phyloP scores from a whole-genome alignment of 2,888 invertebrate species.

The Macropis europaea region DNA sequence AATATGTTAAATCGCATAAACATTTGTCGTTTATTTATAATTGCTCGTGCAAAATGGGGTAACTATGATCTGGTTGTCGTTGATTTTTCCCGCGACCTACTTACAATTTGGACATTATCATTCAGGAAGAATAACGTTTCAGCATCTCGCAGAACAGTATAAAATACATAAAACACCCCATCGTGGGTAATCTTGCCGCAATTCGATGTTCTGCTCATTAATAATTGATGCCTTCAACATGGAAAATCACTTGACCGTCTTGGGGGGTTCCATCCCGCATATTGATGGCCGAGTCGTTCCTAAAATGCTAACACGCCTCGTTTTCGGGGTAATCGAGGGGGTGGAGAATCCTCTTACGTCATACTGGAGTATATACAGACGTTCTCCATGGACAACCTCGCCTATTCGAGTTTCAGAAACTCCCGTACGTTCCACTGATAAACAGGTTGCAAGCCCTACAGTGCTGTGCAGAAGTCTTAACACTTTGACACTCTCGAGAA shows the following conservation, averaged over 20 bases:
- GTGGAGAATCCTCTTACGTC: constrained; percentile 54
- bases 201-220: not conserved
- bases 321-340: constrained; percentile 33
- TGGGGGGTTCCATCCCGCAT: constrained; percentile 9
- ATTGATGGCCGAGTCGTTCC: constrained; percentile 25
- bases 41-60: too few relatives aligned
- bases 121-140: too few relatives aligned
- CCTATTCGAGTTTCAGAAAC: not conserved
- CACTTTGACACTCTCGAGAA: too few relatives aligned
- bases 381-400: not conserved
- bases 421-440: constrained; percentile 7
- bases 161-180: too few relatives aligned
- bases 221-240: constrained; percentile 22
- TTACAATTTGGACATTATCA: too few relatives aligned
- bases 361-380: constrained; percentile 21
- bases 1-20: too few relatives aligned
- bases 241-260: not conserved
- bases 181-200: not conserved
- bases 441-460: not conserved
- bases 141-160: too few relatives aligned
- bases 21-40: too few relatives aligned
- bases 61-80: too few relatives aligned
- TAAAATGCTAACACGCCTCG: constrained; percentile 43
- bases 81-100: too few relatives aligned
- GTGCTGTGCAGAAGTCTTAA: too few relatives aligned